Evolutionary conservation across 2,113 vertebrate genomes (phyloP), one percentile per base, ranked within the genome.

Genomic region (Procavia capensis): DNA sequence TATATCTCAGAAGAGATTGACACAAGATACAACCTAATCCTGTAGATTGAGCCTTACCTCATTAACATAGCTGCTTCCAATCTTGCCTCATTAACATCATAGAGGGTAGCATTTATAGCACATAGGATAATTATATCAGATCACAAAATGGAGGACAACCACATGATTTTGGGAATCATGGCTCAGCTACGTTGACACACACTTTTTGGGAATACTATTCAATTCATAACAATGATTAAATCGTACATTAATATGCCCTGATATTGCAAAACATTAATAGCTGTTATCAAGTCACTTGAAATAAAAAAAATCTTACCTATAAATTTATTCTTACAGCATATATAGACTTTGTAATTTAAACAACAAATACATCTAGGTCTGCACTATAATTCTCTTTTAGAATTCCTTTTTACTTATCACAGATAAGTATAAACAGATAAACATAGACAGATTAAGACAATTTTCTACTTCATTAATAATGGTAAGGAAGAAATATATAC

Each of bases 321-420:
- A 64, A 72, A 78, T 85, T 83, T 68, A 68, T 75, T 25, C 13
- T 88, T 90, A 78, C 78, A 45, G n/a, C 17, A 93, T 93, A 75
- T n/a, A 81, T 6, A 63, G 50, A 39, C 22, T 94, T 96, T 68
- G 39, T 93, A 68, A 86, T 29, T 94, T 88, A 91, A 93, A 88
- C 47, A 85, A 59, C 5, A 79, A 43, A 70, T 63, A 14, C 25
- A 79, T 83, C 45, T 85, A 88, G 25, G 25, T 7, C 39, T 93
- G 3, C 1, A 39, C 1, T 88, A 1, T 63, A 88, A 95, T 66
- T 90, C 27, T 90, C 13, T 88, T 45, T 84, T 74, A 92, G 86
- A 36, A 66, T 63, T 87, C 86, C 11, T 91, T 91, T 57, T 29
- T 88, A 45, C 39, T 86, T 94, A 93, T 61, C 43, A 85, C 16